Evolutionary conservation across 1,140 invertebrate genomes (phyloP).

Genomic region (Aphidius ervi): DNA sequence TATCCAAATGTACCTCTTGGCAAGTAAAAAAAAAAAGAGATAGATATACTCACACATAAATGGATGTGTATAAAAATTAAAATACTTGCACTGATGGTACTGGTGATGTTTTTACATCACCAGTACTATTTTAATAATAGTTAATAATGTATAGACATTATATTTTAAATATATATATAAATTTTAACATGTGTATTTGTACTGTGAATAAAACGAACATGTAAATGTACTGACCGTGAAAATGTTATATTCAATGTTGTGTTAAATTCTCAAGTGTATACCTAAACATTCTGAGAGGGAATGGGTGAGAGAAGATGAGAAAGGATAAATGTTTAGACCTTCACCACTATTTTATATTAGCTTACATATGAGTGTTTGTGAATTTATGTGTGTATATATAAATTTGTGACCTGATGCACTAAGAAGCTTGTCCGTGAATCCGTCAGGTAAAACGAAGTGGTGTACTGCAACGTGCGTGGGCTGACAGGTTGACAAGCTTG

Average conservation of each 20-base stretch:
- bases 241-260: too few relatives aligned
- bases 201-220: constrained; percentile 2
- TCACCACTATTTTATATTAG: too few relatives aligned
- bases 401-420: background rate
- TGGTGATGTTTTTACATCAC: too few relatives aligned
- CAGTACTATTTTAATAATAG: too few relatives aligned
- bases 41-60: background rate
- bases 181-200: background rate
- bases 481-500: constrained; percentile 50
- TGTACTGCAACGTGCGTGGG: constrained; percentile 47
- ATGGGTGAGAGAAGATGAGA: constrained; percentile 1
- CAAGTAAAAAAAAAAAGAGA: background rate
- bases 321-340: background rate
- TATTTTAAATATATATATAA: background rate
- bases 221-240: too few relatives aligned
- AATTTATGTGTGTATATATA: too few relatives aligned
- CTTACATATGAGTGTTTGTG: too few relatives aligned
- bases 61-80: too few relatives aligned
- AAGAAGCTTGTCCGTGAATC: constrained; percentile 19
- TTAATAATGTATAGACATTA: too few relatives aligned
- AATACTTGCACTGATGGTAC: too few relatives aligned
- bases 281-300: background rate
- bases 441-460: constrained; percentile 14
- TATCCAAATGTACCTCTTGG: background rate
- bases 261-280: constrained; percentile 8